Evolutionary conservation across 2,888 invertebrate species (phyloP), one percentile per base, ranked within the genome.

Genomic region (Latheticus oryzae): DNA sequence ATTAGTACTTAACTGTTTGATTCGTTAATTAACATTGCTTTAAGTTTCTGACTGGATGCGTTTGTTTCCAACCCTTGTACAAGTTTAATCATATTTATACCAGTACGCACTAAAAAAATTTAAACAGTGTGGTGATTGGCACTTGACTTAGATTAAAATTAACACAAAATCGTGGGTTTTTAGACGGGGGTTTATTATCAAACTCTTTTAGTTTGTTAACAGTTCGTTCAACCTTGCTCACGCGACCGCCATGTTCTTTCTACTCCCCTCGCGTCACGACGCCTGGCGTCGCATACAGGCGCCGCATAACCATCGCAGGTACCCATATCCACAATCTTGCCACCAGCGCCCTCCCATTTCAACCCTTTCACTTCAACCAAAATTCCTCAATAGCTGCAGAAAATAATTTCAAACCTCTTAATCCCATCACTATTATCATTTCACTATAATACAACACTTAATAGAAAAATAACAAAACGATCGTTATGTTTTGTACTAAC

Each of bases 241-340:
- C 48, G 48, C 48, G 48, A 48, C 48, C 48, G 48, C 48, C 48
- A 48, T 48, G 37, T 48, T 48, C 48, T 48, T 21, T 48, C 48
- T 48, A 48, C 48, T 48, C 48, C 48, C 35, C 48, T 35, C 48
- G 26, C 48, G 48, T 48, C 45, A 45, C 45, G 45, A 45, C 45
- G 45, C 45, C 45, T 33, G 12, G 45, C 45, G 45, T 45, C 45
- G 45, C 45, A 45, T 45, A 45, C 32, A 45, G 45, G 30, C 45
- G 45, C 32, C 45, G 45, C 45, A 45, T 45, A 45, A 45, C 45
- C 45, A 45, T 45, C 32, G 45, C 32, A 45, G 45, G 21, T 45
- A 32, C 32, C 32, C 45, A 45, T 45, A 32, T 45, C 32, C 32
- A 45, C 30, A 45, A 45, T 45, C 32, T 32, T 32, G 23, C 32